Percentiles rank a stretch among this genome's conserved stretches.
These are phyloP conservation scores for Siniperca undulata DNA, from an alignment of 2,797 vertebrate genomes.

Conservation along the genomic window DNA sequence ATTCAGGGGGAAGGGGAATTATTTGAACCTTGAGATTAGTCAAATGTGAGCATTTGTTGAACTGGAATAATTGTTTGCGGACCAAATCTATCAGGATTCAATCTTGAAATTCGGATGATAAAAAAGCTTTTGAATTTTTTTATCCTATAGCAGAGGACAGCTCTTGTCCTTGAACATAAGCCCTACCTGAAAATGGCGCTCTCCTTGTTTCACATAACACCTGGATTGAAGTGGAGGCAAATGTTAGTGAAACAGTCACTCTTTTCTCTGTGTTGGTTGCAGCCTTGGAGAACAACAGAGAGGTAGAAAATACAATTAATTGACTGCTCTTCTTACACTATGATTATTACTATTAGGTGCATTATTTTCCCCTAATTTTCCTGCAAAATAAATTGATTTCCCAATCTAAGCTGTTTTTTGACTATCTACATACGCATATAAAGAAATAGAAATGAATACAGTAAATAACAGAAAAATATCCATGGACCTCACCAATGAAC, in stretches of 20 bases:
- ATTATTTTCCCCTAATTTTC: not conserved
- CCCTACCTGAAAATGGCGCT: not conserved
- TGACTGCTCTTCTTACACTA: conserved; percentile 7
- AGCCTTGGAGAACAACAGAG: not conserved
- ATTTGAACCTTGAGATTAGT: conserved; percentile 18
- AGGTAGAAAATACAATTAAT: too few relatives aligned
- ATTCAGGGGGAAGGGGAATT: not conserved
- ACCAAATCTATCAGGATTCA: not conserved
- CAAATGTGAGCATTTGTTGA: not conserved
- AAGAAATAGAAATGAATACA: not conserved
- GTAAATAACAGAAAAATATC: not conserved
- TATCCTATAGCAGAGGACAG: not conserved
- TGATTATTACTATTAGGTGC: not conserved
- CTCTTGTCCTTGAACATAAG: conserved; percentile 25
- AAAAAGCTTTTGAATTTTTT: conserved; percentile 6
- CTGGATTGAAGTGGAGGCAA: not conserved
- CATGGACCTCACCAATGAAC: not conserved
- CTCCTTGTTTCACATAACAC: not conserved
- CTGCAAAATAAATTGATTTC: not conserved
- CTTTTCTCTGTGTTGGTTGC: not conserved
- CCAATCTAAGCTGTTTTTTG: not conserved
- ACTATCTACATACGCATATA: not conserved
- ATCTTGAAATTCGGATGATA: not conserved
- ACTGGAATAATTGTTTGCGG: conserved; percentile 12
- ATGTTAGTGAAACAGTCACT: not conserved